Conservation (phyloP, 1,140 invertebrate genomes). For the Brachionus rubens region DNA sequence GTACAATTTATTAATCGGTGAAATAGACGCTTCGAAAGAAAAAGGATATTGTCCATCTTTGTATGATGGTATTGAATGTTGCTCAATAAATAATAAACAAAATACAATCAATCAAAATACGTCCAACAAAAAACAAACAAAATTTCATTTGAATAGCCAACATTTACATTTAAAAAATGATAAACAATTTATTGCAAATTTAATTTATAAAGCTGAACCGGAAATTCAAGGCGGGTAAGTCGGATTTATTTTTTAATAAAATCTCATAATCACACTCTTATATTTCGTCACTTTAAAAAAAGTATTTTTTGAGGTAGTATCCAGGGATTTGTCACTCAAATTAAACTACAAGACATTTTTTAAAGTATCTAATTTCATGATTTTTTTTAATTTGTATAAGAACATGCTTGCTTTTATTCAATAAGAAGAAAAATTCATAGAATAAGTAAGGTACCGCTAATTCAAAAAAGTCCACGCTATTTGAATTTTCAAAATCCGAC, state of each 20-base stretch:
- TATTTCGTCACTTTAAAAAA: not conserved
- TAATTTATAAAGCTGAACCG: conserved; percentile 82
- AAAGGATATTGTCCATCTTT: conserved; percentile 75
- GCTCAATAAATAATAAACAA: conserved; percentile 63
- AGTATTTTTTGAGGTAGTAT: too few relatives aligned
- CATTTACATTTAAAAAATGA: conserved; percentile 81
- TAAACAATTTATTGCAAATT: conserved; percentile 77
- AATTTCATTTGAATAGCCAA: conserved; percentile 56
- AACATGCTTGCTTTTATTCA: too few relatives aligned
- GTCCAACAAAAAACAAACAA: not conserved
- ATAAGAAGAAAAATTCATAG: too few relatives aligned
- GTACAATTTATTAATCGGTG: conserved; percentile 78
- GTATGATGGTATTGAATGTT: conserved; percentile 79
- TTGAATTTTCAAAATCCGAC: too few relatives aligned
- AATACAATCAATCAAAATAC: not conserved
- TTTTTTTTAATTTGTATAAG: too few relatives aligned
- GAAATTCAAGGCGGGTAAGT: conserved; percentile 56
- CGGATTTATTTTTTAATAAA: conserved; percentile 39
- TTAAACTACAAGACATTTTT: too few relatives aligned
- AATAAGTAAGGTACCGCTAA: too few relatives aligned
- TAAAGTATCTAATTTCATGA: too few relatives aligned
- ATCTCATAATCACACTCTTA: too few relatives aligned
- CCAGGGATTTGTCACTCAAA: too few relatives aligned
- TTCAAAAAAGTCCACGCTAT: too few relatives aligned
- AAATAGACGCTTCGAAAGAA: conserved; percentile 71